Evolutionary conservation across 2,888 invertebrate genomes (phyloP).

Genomic region (Phaedon cochleariae): DNA sequence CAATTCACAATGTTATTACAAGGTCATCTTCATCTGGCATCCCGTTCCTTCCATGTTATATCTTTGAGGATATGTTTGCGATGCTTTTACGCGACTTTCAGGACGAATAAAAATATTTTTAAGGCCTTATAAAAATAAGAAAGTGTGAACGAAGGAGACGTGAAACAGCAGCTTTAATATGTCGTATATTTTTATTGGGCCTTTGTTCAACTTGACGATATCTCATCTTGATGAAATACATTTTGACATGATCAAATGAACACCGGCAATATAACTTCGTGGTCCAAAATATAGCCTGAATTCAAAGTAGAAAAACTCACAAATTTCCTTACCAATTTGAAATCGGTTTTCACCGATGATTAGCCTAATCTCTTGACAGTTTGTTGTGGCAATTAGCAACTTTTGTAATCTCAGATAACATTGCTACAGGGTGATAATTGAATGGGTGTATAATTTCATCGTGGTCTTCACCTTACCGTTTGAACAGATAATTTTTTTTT

Average conservation of each 20-base stretch:
- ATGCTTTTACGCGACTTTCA: slow-evolving; percentile 20
- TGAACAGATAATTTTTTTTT: no score
- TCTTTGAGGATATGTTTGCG: slow-evolving; percentile 21
- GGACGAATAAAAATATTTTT: slow-evolving; percentile 24
- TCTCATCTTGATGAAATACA: neutral
- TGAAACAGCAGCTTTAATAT: slow-evolving; percentile 12
- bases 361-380: no score
- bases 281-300: neutral
- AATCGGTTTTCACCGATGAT: no score
- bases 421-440: no score
- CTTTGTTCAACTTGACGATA: neutral
- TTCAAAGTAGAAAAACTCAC: no score
- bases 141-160: slow-evolving; percentile 18
- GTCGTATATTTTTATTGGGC: slow-evolving; percentile 14
- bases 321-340: no score
- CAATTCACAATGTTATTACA: slow-evolving; percentile 1
- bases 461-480: no score
- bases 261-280: neutral
- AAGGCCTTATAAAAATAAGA: slow-evolving; percentile 17
- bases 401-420: no score
- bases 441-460: no score
- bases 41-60: neutral
- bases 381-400: no score
- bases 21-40: slow-evolving; percentile 12
- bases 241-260: neutral